Evolutionary conservation across 2,797 vertebrate genomes (phyloP).

Genomic region (Periparus ater): DNA sequence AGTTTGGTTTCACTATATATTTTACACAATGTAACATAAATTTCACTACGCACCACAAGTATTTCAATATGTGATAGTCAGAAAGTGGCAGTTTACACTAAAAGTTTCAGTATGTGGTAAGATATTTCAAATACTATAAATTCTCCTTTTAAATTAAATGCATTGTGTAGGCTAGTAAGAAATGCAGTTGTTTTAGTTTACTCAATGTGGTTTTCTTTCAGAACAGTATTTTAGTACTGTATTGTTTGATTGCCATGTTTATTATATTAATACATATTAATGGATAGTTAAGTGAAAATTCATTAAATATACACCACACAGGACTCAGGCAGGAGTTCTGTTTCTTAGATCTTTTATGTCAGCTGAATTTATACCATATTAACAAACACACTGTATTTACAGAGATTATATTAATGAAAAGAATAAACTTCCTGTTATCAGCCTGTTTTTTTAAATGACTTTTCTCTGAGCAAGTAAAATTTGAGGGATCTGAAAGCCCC

Average conservation of each 20-base stretch:
- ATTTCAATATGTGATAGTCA: slow-evolving; percentile 68
- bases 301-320: slow-evolving; percentile 1
- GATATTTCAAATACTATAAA: slow-evolving; percentile 67
- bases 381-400: background rate
- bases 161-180: slow-evolving; percentile 28
- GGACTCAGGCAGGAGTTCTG: background rate
- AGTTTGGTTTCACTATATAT: slow-evolving; percentile 70
- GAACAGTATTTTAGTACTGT: background rate
- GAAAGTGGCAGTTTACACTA: slow-evolving; percentile 69
- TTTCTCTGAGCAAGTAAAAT: background rate
- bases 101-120: slow-evolving; percentile 68
- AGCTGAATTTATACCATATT: background rate
- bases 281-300: slow-evolving; percentile 39
- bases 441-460: background rate
- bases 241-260: slow-evolving; percentile 2
- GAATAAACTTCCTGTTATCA: background rate
- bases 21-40: slow-evolving; percentile 74
- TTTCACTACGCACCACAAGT: slow-evolving; percentile 60
- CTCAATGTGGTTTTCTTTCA: slow-evolving; percentile 4
- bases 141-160: slow-evolving; percentile 57
- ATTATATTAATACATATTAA: slow-evolving; percentile 37
- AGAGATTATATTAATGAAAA: background rate
- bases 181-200: slow-evolving; percentile 41
- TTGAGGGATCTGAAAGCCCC: background rate
- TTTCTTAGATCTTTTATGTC: slow-evolving; percentile 9